phyloP scores from a whole-genome alignment of 2,797 vertebrate species.

The Sebastes steindachneri region DNA sequence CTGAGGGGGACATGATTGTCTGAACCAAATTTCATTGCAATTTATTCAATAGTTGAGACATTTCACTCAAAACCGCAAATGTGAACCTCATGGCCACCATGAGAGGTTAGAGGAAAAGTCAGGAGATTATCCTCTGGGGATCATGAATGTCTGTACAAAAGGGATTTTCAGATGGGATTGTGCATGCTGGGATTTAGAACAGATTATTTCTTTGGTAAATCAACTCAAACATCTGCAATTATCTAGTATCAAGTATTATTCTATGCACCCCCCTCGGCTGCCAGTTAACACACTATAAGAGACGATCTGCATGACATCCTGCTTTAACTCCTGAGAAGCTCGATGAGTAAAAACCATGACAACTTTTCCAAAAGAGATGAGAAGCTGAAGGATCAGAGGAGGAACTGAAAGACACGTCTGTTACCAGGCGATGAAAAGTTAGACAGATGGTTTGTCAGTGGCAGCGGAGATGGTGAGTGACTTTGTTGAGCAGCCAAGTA shows the following conservation, averaged over 20 bases:
- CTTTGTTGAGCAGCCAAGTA: conserved; percentile 76
- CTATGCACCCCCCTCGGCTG: accelerated
- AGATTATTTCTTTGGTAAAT: not conserved
- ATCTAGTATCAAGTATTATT: not conserved
- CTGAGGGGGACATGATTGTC: not conserved
- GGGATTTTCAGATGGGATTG: not conserved
- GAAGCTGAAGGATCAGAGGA: not conserved
- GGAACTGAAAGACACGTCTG: conserved; percentile 3
- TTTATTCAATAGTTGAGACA: not conserved
- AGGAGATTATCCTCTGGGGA: not conserved
- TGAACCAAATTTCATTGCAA: not conserved
- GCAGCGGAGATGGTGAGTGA: conserved; percentile 18
- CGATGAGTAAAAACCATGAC: not conserved
- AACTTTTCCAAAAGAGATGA: not conserved
- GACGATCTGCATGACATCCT: no score
- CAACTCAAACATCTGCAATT: not conserved
- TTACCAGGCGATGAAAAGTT: conserved; percentile 26
- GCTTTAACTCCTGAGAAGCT: not conserved
- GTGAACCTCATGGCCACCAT: not conserved
- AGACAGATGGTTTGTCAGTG: conserved; percentile 9
- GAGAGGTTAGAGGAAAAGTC: not conserved
- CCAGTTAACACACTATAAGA: not conserved
- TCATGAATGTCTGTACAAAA: not conserved
- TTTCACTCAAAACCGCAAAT: not conserved
- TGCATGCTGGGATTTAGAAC: not conserved